A percentile compares a stretch with the other conserved stretches of the same genome.
phyloP scores from a whole-genome alignment of 2,797 vertebrate genomes.

The Brotula barbata region DNA sequence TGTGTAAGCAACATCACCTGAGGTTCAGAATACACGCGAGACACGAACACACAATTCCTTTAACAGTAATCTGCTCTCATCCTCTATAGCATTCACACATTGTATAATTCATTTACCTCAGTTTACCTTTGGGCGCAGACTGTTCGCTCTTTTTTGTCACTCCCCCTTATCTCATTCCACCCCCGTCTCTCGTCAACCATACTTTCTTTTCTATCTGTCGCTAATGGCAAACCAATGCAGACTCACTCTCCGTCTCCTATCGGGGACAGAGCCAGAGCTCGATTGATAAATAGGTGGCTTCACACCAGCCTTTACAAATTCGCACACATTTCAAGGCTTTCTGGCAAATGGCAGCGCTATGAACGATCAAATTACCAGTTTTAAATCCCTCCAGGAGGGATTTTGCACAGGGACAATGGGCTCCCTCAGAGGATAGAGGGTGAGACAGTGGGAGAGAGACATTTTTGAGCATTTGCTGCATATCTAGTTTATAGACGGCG shows the following conservation, averaged over 20 bases:
- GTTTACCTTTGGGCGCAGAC: conserved; percentile 41
- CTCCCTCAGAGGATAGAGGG: conserved; percentile 38
- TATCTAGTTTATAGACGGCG: conserved; percentile 51
- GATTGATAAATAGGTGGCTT: conserved; percentile 62
- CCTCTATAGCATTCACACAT: conserved; percentile 28
- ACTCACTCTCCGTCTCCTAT: conserved; percentile 56
- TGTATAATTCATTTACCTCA: conserved; percentile 46
- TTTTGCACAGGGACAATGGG: conserved; percentile 52
- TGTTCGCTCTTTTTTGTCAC: conserved; percentile 22
- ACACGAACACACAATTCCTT: conserved; percentile 27
- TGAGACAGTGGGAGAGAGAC: conserved; percentile 3
- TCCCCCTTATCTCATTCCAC: conserved; percentile 39
- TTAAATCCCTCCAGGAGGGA: conserved; percentile 52
- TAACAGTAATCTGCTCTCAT: conserved; percentile 42
- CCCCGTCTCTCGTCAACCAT: conserved; percentile 28
- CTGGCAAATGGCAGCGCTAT: conserved; percentile 54
- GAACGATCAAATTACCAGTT: conserved; percentile 61
- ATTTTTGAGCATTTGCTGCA: conserved; percentile 38
- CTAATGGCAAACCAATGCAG: conserved; percentile 53
- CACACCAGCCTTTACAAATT: conserved; percentile 63
- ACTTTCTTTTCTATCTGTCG: conserved; percentile 39
- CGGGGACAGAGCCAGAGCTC: conserved; percentile 51
- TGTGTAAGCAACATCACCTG: conserved; percentile 53
- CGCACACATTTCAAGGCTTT: conserved; percentile 51
- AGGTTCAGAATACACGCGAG: conserved; percentile 46